Evolutionary conservation across 2,113 vertebrate genomes (phyloP), one percentile per base, ranked within the genome.

Genomic region (Dicentrarchus labrax): DNA sequence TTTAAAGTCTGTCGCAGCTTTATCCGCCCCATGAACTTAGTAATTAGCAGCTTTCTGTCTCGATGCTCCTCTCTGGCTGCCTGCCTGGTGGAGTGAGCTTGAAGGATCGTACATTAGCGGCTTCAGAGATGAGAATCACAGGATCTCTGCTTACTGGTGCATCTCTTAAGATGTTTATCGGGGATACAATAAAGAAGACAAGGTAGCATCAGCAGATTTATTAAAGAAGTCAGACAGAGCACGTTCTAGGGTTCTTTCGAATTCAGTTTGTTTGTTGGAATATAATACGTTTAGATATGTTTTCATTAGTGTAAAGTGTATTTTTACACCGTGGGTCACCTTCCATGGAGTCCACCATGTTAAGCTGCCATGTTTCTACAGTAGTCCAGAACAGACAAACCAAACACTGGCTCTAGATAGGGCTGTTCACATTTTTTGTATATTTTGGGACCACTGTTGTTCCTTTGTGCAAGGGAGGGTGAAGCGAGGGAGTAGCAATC

Each of bases 1-100:
- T 92, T 91, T 91, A 83, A 92, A 90, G 82, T 79, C 79, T 86
- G 85, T 45, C 11, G 24, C 78, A 60, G 82, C 76, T 87, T 91
- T 85, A 88, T 91, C 65, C 61, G 60, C 79, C 81, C 85, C 84
- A 69, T 86, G 86, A 88, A 89, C 90, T 88, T 91, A 62, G 83
- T 87, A 92, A 91, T 93, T 94, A 94, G 88, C 87, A 66, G 86
- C 82, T 90, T 86, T 92, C 80, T 75, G 78, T 83, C 85, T 85
- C 21, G 3, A 59, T 79, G 83, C 77, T 78, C 79, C 41, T 87
- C 77, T 83, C 56, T 69, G 83, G 73, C 69, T 66, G 79, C 38
- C 70, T 80, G 85, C 72, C 75, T 80, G 60, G 22, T 59, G 61
- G 57, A 73, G 60, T 36, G 53, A 73, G 56, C 17, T 48, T 90